Base-by-base conservation (phyloP, 2,888 invertebrate genomes). In the Parnassius glacialis region DNA sequence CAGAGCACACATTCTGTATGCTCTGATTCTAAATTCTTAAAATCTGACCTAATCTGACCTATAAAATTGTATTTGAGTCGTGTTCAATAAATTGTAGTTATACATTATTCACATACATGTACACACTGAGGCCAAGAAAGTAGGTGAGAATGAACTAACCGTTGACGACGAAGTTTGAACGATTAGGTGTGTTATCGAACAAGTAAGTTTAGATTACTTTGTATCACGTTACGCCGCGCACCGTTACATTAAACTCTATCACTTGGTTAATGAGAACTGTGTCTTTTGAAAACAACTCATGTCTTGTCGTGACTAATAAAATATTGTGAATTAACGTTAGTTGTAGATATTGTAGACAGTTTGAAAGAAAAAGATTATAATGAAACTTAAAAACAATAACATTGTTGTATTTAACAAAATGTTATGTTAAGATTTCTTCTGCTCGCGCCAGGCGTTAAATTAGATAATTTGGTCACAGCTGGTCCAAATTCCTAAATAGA, bases 131-230 rank as follows among this genome's bases (percentile, higher is more conserved):
- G 34, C 34, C 5, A 34, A 7, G 34, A 34, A 34, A 34, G 34
- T 34, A 34, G 34, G 7, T 34, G 34, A 34, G 34, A 7, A 34
- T 34, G 34, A 34, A 5, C 34, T 34, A 34, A 34, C 52, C 9
- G 41, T 48, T 65, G 64, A 61, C 64, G 65, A 59, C 60, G 54
- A 65, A 57, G 64, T 64, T 64, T 61, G 56, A 64, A 59, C 61
- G 64, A 66, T 63, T 69, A 68, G 57, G 57, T 64, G 47, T 60
- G 58, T 66, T 61, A 67, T 65, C 64, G 62, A 66, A 67, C 51
- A 55, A 59, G 64, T 64, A 62, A 62, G 55, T 67, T 65, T 65
- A 68, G 68, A 69, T 69, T 64, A 62, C 65, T 68, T 67, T 61
- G 64, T 62, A 64, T 59, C 59, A 61, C 57, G 43, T 54, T 59